phyloP scores from a whole-genome alignment of 1,140 invertebrate genomes.

The Cephus cinctus region DNA sequence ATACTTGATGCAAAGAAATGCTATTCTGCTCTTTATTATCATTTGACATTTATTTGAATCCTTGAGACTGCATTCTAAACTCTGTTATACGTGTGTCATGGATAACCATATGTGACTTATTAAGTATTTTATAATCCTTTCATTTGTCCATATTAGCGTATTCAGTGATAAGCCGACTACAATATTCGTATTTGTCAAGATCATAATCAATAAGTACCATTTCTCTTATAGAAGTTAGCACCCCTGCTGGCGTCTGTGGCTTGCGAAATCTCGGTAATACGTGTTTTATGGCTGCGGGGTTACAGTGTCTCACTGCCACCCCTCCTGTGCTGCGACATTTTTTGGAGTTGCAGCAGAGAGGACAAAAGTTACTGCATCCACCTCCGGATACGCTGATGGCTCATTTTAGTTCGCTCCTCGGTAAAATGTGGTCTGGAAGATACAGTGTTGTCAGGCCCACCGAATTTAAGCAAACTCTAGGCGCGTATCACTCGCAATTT shows the following conservation, averaged over 20 bases:
- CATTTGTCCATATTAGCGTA: no score
- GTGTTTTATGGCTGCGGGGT: conserved; percentile 72
- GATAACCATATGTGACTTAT: no score
- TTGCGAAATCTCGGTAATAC: conserved; percentile 70
- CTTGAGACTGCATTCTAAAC: no score
- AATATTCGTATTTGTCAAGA: neutral
- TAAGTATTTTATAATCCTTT: no score
- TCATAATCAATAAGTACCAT: conserved; percentile 5
- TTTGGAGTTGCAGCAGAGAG: conserved; percentile 49
- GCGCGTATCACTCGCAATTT: conserved; percentile 66
- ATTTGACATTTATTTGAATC: no score
- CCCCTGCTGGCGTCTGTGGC: conserved; percentile 63
- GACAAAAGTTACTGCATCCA: conserved; percentile 44
- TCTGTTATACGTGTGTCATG: no score
- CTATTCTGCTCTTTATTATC: no score
- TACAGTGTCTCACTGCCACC: conserved; percentile 65
- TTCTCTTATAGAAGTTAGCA: conserved; percentile 29
- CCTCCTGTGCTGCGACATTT: conserved; percentile 61
- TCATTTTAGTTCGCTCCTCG: conserved; percentile 61
- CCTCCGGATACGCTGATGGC: conserved; percentile 51
- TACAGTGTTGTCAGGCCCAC: conserved; percentile 60
- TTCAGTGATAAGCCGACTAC: no score
- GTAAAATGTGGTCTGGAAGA: conserved; percentile 66
- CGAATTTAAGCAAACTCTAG: conserved; percentile 66
- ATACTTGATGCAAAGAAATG: no score